A percentile compares a stretch with the other conserved stretches of the same genome.
phyloP scores from a whole-genome alignment of 2,113 vertebrate species.

The Lophius piscatorius region DNA sequence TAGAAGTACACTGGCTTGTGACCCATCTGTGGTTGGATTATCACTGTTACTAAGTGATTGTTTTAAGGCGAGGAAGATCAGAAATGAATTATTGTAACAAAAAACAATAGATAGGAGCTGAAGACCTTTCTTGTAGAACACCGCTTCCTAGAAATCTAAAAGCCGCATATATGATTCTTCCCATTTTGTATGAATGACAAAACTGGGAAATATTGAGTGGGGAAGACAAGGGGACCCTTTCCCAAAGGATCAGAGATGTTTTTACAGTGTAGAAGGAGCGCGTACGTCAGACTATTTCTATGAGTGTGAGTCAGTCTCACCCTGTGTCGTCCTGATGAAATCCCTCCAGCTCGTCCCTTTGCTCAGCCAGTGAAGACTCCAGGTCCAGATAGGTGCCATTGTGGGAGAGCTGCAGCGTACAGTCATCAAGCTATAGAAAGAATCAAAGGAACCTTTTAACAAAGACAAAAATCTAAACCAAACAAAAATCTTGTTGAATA shows the following conservation, averaged over 20 bases:
- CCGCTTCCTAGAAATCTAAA: conserved; percentile 63
- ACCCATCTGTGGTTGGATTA: no score
- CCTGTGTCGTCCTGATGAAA: conserved; percentile 90
- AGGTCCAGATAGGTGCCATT: conserved; percentile 95
- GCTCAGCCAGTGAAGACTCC: conserved; percentile 93
- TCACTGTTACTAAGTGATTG: no score
- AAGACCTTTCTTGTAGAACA: no score
- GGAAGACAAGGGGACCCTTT: background rate
- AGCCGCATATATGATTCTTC: conserved; percentile 62
- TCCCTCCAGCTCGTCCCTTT: conserved; percentile 92
- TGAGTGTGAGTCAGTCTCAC: conserved; percentile 76
- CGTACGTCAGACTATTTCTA: no score
- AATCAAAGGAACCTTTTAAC: background rate
- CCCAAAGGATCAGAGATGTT: conserved; percentile 14
- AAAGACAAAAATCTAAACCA: no score
- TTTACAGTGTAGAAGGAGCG: conserved; percentile 8
- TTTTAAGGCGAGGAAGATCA: no score
- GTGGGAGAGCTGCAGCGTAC: conserved; percentile 93
- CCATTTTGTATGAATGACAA: conserved; percentile 43
- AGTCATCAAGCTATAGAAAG: conserved; percentile 90
- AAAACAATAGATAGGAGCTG: no score
- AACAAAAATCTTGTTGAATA: background rate
- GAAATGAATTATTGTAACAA: no score
- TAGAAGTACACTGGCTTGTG: no score
- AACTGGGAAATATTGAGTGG: conserved; percentile 5